Conservation (phyloP, 2,888 invertebrate species). For the Chaetogeoica ovagalla region DNA sequence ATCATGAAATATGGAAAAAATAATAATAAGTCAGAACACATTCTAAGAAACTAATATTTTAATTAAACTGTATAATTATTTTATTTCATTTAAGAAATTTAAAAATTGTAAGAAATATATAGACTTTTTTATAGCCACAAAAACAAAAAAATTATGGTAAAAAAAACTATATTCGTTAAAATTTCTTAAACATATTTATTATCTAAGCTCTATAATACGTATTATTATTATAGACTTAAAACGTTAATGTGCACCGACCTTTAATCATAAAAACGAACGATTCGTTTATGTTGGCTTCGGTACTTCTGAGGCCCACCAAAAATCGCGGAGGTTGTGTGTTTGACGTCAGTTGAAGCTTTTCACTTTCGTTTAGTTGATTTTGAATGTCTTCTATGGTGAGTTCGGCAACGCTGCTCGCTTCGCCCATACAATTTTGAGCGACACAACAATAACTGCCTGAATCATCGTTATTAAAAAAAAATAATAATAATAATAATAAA, state of each 20-base stretch:
- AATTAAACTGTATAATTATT: no score
- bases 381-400: conserved; percentile 88
- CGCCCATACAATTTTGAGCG: conserved; percentile 88
- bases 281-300: conserved; percentile 81
- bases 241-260: conserved; percentile 62
- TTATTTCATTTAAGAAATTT: no score
- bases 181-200: no score
- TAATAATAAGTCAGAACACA: no score
- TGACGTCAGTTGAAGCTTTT: conserved; percentile 73
- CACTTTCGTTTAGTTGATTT: conserved; percentile 84
- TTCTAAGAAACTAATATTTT: no score
- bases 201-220: no score
- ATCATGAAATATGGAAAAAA: no score
- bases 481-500: no score
- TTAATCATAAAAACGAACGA: conserved; percentile 78
- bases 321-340: conserved; percentile 81
- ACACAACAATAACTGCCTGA: conserved; percentile 83
- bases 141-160: conserved; percentile 59
- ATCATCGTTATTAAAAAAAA: background rate
- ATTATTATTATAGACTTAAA: conserved; percentile 50
- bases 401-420: conserved; percentile 82
- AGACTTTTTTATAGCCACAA: no score
- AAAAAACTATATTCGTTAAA: conserved; percentile 55
- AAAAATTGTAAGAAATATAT: no score
- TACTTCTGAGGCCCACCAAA: conserved; percentile 77